A percentile compares a stretch with the other conserved stretches of the same genome.
These are phyloP conservation scores for Temnothorax ravouxi DNA, from an alignment of 2,888 invertebrate species.

Conservation along the genomic window DNA sequence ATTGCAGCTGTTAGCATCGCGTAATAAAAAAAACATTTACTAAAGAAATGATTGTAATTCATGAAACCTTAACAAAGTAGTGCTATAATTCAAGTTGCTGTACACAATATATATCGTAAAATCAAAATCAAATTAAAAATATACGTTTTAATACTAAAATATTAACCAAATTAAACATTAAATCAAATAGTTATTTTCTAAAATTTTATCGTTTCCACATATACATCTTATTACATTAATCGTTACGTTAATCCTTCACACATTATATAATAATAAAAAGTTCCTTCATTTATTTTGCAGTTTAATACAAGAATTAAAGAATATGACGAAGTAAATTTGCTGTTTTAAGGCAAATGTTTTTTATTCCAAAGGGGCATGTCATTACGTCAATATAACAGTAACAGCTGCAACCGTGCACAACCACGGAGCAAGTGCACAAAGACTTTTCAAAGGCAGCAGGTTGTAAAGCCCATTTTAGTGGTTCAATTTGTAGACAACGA, in stretches of 20 bases:
- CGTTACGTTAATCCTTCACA: slow-evolving; percentile 3
- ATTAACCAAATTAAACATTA: slow-evolving; percentile 6
- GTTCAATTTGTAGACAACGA: slow-evolving; percentile 80
- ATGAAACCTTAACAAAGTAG: not conserved
- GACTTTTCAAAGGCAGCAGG: slow-evolving; percentile 75
- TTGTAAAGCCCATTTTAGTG: slow-evolving; percentile 75
- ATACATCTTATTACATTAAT: not conserved
- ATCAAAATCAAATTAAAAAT: not conserved
- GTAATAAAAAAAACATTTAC: slow-evolving; percentile 3
- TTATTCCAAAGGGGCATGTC: not conserved
- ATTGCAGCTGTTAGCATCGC: slow-evolving; percentile 48
- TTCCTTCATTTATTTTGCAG: not conserved
- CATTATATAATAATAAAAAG: not conserved
- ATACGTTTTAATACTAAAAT: not conserved
- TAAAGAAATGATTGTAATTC: not conserved
- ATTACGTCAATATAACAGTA: slow-evolving; percentile 19
- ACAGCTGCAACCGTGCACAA: slow-evolving; percentile 49
- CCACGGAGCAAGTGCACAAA: slow-evolving; percentile 36
- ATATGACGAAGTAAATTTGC: not conserved
- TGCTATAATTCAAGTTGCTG: not conserved
- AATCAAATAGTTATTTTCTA: not conserved
- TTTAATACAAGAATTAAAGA: not conserved
- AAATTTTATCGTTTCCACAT: not conserved
- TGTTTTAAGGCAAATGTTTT: not conserved
- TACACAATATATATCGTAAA: not conserved